Percentiles rank a stretch among this genome's conserved stretches.
Conservation (phyloP, 1,140 invertebrate species). For the Drosophila hydei region DNA sequence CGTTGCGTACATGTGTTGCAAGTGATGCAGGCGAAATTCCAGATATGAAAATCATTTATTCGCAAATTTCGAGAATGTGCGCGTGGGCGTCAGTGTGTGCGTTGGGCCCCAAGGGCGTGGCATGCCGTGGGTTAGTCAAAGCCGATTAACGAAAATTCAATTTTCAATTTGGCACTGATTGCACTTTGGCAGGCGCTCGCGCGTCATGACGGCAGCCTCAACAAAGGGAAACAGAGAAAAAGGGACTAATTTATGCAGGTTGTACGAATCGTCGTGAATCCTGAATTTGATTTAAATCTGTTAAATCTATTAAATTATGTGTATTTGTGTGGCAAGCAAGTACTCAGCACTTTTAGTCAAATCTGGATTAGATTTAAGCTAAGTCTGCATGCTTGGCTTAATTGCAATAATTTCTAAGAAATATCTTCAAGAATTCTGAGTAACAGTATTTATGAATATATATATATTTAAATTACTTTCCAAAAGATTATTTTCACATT, state of each 20-base stretch:
- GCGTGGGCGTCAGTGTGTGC: background rate
- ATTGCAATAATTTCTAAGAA: no score
- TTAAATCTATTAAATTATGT: slow-evolving; percentile 6
- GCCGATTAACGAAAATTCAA: slow-evolving; percentile 80
- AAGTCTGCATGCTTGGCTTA: background rate
- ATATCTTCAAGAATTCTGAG: no score
- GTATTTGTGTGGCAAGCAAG: background rate
- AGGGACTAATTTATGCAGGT: slow-evolving; percentile 61
- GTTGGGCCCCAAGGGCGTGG: slow-evolving; percentile 16
- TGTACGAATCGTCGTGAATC: slow-evolving; percentile 54
- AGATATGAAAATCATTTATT: slow-evolving; percentile 41
- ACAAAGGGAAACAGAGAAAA: slow-evolving; percentile 41
- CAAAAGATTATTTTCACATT: no score
- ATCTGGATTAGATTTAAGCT: background rate
- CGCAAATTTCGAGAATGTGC: slow-evolving; percentile 17
- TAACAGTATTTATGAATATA: no score
- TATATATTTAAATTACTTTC: no score
- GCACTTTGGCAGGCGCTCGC: slow-evolving; percentile 48
- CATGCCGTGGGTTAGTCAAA: slow-evolving; percentile 61
- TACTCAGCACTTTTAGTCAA: background rate
- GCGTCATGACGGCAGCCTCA: background rate
- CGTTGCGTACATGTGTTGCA: slow-evolving; percentile 12
- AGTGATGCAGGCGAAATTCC: slow-evolving; percentile 16
- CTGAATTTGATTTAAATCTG: slow-evolving; percentile 20
- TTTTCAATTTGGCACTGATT: slow-evolving; percentile 77